These are phyloP conservation scores for Speoplatyrhinus poulsoni DNA, from an alignment of 2,113 vertebrate genomes.

Conservation along the genomic window DNA sequence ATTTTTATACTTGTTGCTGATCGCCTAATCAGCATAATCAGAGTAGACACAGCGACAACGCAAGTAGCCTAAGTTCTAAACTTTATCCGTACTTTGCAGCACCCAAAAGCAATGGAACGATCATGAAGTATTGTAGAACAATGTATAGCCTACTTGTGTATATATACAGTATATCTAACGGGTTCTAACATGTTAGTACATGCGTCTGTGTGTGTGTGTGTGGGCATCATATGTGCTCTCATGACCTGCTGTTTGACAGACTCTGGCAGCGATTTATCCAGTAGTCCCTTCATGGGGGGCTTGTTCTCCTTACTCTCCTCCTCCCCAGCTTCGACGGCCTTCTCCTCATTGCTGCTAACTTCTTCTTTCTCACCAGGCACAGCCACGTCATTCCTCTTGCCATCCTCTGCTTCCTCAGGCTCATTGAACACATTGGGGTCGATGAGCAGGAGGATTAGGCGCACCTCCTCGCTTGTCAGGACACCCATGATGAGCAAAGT, in stretches of 20 bases:
- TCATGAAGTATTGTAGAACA: too few relatives aligned
- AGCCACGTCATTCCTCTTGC: constrained; percentile 50
- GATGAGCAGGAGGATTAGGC: constrained; percentile 88
- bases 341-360: constrained; percentile 75
- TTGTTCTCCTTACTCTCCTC: constrained; percentile 85
- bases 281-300: constrained; percentile 80
- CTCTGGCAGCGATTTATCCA: constrained; percentile 92
- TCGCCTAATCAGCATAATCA: too few relatives aligned
- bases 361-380: constrained; percentile 80
- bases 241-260: constrained; percentile 94
- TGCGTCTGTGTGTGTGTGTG: background rate
- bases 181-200: too few relatives aligned
- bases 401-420: constrained; percentile 71
- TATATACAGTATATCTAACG: too few relatives aligned
- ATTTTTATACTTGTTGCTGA: too few relatives aligned
- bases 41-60: too few relatives aligned
- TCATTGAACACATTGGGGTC: constrained; percentile 92
- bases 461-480: constrained; percentile 88
- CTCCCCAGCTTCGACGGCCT: constrained; percentile 85
- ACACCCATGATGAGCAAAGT: constrained; percentile 91
- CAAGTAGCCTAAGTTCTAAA: too few relatives aligned
- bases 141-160: too few relatives aligned
- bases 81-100: too few relatives aligned
- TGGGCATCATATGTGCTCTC: background rate
- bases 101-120: too few relatives aligned